A percentile compares a stretch with the other conserved stretches of the same genome.
phyloP scores from a whole-genome alignment of 2,888 invertebrate species.

The Orchestes rusci region DNA sequence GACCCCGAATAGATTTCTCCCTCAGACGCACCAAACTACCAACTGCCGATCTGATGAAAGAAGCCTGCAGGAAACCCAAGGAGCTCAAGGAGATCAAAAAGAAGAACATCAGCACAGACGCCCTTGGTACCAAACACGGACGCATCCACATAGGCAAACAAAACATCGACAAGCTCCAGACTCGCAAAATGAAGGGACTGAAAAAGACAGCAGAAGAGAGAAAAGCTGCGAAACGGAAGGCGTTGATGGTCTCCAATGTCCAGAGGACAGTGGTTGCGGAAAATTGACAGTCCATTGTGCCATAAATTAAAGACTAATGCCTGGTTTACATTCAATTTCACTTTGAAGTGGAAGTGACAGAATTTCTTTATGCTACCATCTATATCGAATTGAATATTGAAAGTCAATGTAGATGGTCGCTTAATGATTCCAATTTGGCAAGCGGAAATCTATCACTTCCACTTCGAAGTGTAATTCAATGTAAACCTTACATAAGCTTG shows the following conservation, averaged over 20 bases:
- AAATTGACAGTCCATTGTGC: too few relatives aligned
- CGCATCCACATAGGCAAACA: conserved; percentile 91
- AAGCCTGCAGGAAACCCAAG: conserved; percentile 72
- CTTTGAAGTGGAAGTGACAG: too few relatives aligned
- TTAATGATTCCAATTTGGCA: too few relatives aligned
- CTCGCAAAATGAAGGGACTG: conserved; percentile 84
- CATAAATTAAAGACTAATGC: too few relatives aligned
- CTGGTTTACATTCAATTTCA: too few relatives aligned
- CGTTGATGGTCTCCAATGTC: conserved; percentile 22
- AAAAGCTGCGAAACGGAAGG: conserved; percentile 45
- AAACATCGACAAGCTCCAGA: conserved; percentile 75
- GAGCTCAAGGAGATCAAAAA: conserved; percentile 71
- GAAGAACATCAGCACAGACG: conserved; percentile 86
- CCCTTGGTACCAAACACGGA: conserved; percentile 82
- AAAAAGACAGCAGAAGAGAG: conserved; percentile 66
- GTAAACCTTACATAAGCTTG: too few relatives aligned
- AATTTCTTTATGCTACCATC: too few relatives aligned
- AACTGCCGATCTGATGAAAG: conserved; percentile 80
- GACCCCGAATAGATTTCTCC: conserved; percentile 84
- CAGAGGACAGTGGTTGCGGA: too few relatives aligned
- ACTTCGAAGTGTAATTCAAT: too few relatives aligned
- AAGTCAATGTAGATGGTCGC: too few relatives aligned
- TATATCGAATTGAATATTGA: too few relatives aligned
- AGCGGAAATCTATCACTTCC: too few relatives aligned
- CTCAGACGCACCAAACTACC: conserved; percentile 83